Conservation (phyloP, 1,140 invertebrate genomes). For the Drosophila subobscura region DNA sequence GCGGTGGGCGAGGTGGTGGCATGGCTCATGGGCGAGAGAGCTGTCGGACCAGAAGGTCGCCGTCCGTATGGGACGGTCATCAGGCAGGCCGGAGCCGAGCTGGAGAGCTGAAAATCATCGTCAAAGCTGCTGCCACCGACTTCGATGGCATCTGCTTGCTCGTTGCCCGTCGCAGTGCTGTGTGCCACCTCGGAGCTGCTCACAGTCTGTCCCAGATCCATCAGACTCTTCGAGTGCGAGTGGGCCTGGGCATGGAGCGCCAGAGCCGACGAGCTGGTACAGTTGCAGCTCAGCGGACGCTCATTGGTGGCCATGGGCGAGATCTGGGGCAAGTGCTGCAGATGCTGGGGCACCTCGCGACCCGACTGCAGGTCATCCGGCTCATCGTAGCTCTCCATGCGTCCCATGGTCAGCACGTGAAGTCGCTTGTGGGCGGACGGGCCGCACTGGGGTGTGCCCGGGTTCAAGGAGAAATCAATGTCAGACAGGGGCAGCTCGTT, state of each 20-base stretch:
- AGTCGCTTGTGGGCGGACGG: constrained; percentile 48
- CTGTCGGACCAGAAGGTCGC: neutral
- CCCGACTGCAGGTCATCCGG: constrained; percentile 36
- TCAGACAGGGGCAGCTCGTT: constrained; percentile 87
- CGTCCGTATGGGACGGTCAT: constrained; percentile 58
- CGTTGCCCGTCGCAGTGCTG: neutral
- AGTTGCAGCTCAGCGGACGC: constrained; percentile 83
- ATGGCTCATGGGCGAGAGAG: constrained; percentile 23
- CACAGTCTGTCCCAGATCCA: constrained; percentile 38
- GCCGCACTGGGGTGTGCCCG: constrained; percentile 61
- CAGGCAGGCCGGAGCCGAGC: constrained; percentile 72
- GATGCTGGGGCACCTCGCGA: constrained; percentile 5
- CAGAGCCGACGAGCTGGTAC: constrained; percentile 37
- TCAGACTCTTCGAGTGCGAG: constrained; percentile 71
- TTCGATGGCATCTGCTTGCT: neutral
- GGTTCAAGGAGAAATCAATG: constrained; percentile 82
- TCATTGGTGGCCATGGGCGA: constrained; percentile 84
- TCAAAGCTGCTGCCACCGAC: constrained; percentile 51
- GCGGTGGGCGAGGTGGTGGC: constrained; percentile 67
- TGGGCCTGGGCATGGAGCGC: constrained; percentile 34
- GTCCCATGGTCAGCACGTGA: constrained; percentile 67
- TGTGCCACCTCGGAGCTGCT: constrained; percentile 1
- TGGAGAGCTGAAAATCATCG: constrained; percentile 69
- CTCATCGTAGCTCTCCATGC: constrained; percentile 74
- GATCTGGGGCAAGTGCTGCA: constrained; percentile 53